Evolutionary conservation across 2,797 vertebrate species (phyloP).

Genomic region (Chelon labrosus): DNA sequence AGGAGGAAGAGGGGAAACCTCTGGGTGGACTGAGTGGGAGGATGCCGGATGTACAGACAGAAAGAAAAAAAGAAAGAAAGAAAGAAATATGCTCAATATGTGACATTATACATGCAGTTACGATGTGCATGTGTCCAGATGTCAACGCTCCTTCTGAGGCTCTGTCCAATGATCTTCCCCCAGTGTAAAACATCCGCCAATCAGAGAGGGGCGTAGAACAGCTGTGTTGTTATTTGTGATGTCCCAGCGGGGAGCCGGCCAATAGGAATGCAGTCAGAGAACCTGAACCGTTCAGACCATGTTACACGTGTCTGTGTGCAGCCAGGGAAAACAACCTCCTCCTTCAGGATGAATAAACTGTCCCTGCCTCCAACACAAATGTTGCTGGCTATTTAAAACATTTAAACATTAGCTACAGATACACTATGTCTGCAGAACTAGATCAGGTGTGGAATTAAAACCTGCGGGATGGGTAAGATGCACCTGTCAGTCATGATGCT

Average conservation of each 20-base stretch:
- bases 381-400: too few species aligned
- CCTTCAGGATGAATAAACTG: too few species aligned
- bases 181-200: constrained; percentile 8
- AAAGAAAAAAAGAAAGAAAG: too few species aligned
- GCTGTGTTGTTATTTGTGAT: constrained; percentile 47
- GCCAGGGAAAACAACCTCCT: too few species aligned
- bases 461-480: constrained; percentile 14
- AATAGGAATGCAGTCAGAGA: constrained; percentile 25
- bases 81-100: background rate
- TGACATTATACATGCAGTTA: too few species aligned
- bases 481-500: too few species aligned
- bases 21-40: constrained; percentile 28
- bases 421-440: background rate
- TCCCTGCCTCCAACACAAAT: too few species aligned
- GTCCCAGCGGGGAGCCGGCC: constrained; percentile 29
- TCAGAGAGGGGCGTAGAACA: constrained; percentile 19
- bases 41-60: constrained; percentile 7
- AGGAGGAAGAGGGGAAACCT: background rate
- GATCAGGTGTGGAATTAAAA: constrained; percentile 15
- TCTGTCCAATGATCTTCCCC: background rate
- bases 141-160: constrained; percentile 5
- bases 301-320: too few species aligned
- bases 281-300: too few species aligned
- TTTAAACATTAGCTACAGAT: too few species aligned
- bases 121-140: constrained; percentile 29